phyloP scores from a whole-genome alignment of 2,113 vertebrate genomes.

The Hippocampus comes region DNA sequence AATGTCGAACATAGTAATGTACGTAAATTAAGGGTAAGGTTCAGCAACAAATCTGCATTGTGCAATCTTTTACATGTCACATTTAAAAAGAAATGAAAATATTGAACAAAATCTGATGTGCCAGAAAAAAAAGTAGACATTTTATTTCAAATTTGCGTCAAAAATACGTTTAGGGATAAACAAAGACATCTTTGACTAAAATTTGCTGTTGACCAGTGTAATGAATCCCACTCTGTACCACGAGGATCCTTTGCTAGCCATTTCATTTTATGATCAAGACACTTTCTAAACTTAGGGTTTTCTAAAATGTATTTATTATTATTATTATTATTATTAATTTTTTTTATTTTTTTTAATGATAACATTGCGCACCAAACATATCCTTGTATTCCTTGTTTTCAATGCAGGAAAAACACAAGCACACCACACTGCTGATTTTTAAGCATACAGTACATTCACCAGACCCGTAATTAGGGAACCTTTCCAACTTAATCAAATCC shows the following conservation, averaged over 20 bases:
- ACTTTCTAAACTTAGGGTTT: neutral
- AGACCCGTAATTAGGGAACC: neutral
- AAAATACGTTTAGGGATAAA: too few relatives aligned
- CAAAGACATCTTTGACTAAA: too few relatives aligned
- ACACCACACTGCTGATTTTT: neutral
- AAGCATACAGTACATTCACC: neutral
- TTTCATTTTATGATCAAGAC: conserved; percentile 4
- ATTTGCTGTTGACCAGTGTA: too few relatives aligned
- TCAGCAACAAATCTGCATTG: too few relatives aligned
- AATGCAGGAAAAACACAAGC: neutral
- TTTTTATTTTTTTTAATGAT: neutral
- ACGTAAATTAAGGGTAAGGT: too few relatives aligned
- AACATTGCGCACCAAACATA: neutral
- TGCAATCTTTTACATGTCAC: too few relatives aligned
- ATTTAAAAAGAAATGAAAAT: too few relatives aligned
- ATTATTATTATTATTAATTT: neutral
- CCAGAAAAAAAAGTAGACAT: too few relatives aligned
- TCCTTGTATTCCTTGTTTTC: neutral
- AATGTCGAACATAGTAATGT: too few relatives aligned
- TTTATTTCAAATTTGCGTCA: too few relatives aligned
- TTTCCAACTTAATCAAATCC: neutral
- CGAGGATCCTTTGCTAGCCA: conserved; percentile 18
- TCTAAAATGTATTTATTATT: too few relatives aligned
- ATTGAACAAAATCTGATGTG: too few relatives aligned
- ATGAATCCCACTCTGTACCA: conserved; percentile 10